A percentile compares a stretch with the other conserved stretches of the same genome.
Evolutionary conservation across 2,797 vertebrate genomes (phyloP).

Genomic region (Ciconia nigra): DNA sequence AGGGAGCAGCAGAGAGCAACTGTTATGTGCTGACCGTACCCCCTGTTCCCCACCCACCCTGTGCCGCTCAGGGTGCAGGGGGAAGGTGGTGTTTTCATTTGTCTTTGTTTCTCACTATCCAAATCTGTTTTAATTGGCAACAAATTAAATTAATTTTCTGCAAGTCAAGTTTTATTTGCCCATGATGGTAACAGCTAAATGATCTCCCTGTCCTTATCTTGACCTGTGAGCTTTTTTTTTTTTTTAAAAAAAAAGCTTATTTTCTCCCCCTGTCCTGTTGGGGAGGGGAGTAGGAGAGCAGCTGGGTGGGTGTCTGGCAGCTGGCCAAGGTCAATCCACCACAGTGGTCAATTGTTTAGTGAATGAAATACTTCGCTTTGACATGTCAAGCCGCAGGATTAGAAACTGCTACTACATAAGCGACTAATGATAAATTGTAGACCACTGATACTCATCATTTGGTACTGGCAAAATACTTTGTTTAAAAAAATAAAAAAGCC

Average conservation of each 20-base stretch:
- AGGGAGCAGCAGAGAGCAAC: background rate
- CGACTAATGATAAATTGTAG: background rate
- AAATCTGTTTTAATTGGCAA: background rate
- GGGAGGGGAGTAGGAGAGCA: background rate
- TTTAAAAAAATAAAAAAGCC: background rate
- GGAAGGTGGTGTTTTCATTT: background rate
- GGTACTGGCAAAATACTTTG: background rate
- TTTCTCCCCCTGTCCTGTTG: background rate
- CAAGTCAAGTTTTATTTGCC: background rate
- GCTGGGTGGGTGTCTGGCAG: background rate
- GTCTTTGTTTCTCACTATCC: background rate
- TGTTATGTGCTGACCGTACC: background rate
- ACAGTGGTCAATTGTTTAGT: background rate
- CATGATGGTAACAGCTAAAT: background rate
- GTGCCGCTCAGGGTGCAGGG: accelerated
- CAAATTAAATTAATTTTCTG: background rate
- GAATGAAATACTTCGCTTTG: background rate
- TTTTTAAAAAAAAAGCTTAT: background rate
- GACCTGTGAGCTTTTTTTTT: background rate
- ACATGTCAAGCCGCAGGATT: background rate
- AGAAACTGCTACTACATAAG: background rate
- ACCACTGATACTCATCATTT: background rate
- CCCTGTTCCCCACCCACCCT: accelerated
- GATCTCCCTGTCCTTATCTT: background rate
- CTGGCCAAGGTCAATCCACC: background rate